A percentile compares a stretch with the other conserved stretches of the same genome.
Conservation (phyloP, 2,888 invertebrate genomes). For the Argynnis bischoffii region DNA sequence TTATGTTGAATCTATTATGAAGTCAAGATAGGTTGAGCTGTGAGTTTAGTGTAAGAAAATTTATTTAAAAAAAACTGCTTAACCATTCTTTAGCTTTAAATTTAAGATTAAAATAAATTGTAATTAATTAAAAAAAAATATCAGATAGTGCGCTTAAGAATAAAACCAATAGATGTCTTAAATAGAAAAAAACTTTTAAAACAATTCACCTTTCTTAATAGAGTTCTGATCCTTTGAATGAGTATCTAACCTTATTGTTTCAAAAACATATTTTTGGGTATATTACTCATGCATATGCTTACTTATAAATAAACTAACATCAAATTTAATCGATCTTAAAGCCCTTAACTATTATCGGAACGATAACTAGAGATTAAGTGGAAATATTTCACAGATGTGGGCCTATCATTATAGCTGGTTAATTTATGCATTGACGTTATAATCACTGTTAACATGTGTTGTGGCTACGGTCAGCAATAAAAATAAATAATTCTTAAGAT, state of each 20-base stretch:
- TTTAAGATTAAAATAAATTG: too few relatives aligned
- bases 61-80: too few relatives aligned
- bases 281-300: not conserved
- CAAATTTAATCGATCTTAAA: constrained; percentile 34
- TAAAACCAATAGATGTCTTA: too few relatives aligned
- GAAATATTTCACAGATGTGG: constrained; percentile 69
- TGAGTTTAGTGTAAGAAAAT: too few relatives aligned
- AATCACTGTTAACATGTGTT: constrained; percentile 38
- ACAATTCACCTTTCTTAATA: not conserved
- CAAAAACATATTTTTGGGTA: constrained; percentile 2
- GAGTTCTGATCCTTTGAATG: not conserved
- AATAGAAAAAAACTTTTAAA: too few relatives aligned
- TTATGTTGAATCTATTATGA: too few relatives aligned
- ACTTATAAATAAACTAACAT: constrained; percentile 30
- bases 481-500: constrained; percentile 9
- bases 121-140: too few relatives aligned
- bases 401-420: constrained; percentile 61
- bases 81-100: too few relatives aligned
- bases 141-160: too few relatives aligned
- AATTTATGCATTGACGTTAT: constrained; percentile 59
- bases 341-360: constrained; percentile 28
- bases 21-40: too few relatives aligned
- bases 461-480: constrained; percentile 29
- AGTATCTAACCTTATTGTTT: not conserved
- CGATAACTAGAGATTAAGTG: constrained; percentile 41